These are phyloP conservation scores for Channallabes apus DNA, from an alignment of 2,797 vertebrate genomes.

Conservation along the genomic window DNA sequence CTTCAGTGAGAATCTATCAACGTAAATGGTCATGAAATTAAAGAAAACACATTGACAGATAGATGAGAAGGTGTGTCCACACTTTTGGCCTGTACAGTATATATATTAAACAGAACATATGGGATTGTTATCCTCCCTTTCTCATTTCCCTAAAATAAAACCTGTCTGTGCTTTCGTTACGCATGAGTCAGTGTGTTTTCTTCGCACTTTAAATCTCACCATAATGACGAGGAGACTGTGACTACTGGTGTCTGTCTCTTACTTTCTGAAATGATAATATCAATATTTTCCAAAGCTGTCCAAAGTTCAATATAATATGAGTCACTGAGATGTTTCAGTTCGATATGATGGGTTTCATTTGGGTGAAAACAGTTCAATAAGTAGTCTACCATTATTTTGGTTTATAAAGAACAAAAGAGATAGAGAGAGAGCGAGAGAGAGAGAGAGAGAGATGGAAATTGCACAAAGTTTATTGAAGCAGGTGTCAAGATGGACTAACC, in stretches of 20 bases:
- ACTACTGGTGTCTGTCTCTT: neutral
- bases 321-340: neutral
- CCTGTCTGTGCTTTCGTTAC: neutral
- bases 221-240: neutral
- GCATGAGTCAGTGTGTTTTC: constrained; percentile 15
- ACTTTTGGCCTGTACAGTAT: too few species aligned
- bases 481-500: too few species aligned
- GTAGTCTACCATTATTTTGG: neutral
- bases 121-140: neutral
- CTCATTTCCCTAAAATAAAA: neutral
- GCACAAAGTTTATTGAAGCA: too few species aligned
- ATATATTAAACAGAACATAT: neutral
- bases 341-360: neutral
- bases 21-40: too few species aligned
- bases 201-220: neutral
- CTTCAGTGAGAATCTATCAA: too few species aligned
- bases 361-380: neutral
- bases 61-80: too few species aligned
- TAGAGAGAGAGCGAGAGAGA: neutral
- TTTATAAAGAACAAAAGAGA: neutral
- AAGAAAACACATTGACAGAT: too few species aligned
- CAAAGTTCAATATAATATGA: constrained; percentile 5
- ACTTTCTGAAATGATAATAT: neutral
- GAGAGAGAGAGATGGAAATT: neutral
- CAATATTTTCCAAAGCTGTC: neutral